Evolutionary conservation across 2,888 invertebrate genomes (phyloP), one percentile per base, ranked within the genome.

Genomic region (Nemoura dubitans): DNA sequence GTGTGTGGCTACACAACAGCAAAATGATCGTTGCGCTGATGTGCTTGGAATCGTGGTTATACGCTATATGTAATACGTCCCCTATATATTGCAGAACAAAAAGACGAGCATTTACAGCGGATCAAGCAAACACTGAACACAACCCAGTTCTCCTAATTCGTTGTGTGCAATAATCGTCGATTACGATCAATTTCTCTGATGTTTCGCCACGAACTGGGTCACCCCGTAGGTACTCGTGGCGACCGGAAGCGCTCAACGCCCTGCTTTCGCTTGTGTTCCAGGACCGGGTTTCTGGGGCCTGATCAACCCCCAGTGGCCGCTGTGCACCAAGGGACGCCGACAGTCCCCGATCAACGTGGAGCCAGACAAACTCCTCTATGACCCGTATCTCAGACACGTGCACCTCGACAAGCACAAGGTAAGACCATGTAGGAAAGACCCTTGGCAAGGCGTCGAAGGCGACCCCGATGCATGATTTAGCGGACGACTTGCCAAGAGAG

Each of bases 301-400:
- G 30, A 90, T 93, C 85, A 93, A 93, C 89, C 91, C 92, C 1
- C 92, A 93, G 87, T 94, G 94, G 93, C 91, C 90, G 86, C 91
- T 94, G 90, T 94, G 94, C 89, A 92, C 91, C 88, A 91, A 92
- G 88, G 94, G 93, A 5, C 91, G 92, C 85, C 91, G 93, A 85
- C 93, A 93, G 89, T 93, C 93, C 0, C 94, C 94, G 0, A 92
- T 94, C 85, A 92, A 94, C 90, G 92, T 94, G 86, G 93, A 93
- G 87, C 93, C 93, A 0, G 89, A 91, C 36, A 90, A 91, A 86
- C 90, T 94, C 59, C 91, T 94, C 85, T 93, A 92, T 89, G 93
- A 94, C 89, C 93, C 93, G 0, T 90, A 91, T 87, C 90, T 94
- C 1, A 90, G 92, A 87, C 91, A 91, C 83, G 89, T 94, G 7